These are phyloP conservation scores for Drosophila albomicans DNA, from an alignment of 1,140 invertebrate genomes.

Conservation along the genomic window DNA sequence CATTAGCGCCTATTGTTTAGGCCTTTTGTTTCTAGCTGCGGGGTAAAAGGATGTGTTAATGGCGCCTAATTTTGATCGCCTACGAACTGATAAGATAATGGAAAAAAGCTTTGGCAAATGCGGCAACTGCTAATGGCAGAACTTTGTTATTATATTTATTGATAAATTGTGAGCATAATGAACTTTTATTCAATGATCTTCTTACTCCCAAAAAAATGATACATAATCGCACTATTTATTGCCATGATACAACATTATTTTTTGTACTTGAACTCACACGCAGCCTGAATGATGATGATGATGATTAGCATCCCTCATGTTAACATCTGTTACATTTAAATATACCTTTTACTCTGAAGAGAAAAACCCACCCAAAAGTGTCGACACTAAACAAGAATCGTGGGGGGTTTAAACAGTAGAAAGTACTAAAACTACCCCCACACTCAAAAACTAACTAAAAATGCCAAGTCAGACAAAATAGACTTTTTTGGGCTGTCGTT, in stretches of 20 bases:
- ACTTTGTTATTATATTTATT: neutral
- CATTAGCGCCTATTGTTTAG: slow-evolving; percentile 79
- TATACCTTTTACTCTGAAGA: slow-evolving; percentile 40
- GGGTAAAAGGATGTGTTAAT: slow-evolving; percentile 70
- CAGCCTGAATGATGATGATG: slow-evolving; percentile 42
- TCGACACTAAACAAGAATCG: slow-evolving; percentile 48
- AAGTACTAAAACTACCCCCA: slow-evolving; percentile 61
- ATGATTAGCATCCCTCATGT: slow-evolving; percentile 82
- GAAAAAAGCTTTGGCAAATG: neutral
- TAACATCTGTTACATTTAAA: slow-evolving; percentile 84
- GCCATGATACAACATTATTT: slow-evolving; percentile 84
- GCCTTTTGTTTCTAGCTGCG: neutral
- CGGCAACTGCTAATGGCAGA: neutral
- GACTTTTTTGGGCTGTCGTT: slow-evolving; percentile 34
- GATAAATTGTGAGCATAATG: slow-evolving; percentile 22
- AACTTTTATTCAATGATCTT: slow-evolving; percentile 20
- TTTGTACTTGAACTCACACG: slow-evolving; percentile 44
- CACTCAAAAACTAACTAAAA: slow-evolving; percentile 65
- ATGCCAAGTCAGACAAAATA: slow-evolving; percentile 55
- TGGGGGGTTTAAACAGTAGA: neutral
- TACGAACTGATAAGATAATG: slow-evolving; percentile 50
- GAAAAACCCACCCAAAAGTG: slow-evolving; percentile 48
- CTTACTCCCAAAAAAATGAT: slow-evolving; percentile 26
- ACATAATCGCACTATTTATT: slow-evolving; percentile 83
- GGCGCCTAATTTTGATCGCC: slow-evolving; percentile 59